These are phyloP conservation scores for Heliconius melpomene DNA, from an alignment of 1,140 invertebrate genomes.

Conservation along the genomic window DNA sequence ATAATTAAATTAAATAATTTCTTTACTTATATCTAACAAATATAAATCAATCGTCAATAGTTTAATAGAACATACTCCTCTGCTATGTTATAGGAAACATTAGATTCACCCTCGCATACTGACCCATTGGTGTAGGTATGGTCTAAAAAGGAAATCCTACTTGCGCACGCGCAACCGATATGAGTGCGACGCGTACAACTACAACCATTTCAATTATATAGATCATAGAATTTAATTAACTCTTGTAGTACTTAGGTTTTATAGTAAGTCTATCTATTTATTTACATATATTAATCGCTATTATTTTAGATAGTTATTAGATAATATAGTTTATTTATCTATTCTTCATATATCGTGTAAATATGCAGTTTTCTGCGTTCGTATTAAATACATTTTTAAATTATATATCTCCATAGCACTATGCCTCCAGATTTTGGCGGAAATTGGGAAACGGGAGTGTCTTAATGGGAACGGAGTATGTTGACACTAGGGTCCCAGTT, in stretches of 20 bases:
- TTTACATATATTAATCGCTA: background rate
- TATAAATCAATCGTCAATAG: slow-evolving; percentile 6
- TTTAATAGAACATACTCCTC: background rate
- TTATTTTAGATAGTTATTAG: background rate
- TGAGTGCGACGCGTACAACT: slow-evolving; percentile 54
- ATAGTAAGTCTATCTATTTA: background rate
- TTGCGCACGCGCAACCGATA: slow-evolving; percentile 67
- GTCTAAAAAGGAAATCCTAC: slow-evolving; percentile 79
- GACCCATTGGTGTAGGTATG: slow-evolving; percentile 69
- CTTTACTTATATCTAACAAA: background rate
- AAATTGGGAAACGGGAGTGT: too few relatives aligned
- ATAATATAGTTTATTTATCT: too few relatives aligned
- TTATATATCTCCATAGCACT: too few relatives aligned
- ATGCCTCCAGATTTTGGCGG: too few relatives aligned
- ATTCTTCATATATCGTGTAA: too few relatives aligned
- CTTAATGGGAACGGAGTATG: too few relatives aligned
- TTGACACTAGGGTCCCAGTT: too few relatives aligned
- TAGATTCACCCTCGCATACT: slow-evolving; percentile 62
- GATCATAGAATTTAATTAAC: slow-evolving; percentile 41
- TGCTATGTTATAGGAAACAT: slow-evolving; percentile 38
- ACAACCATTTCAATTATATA: slow-evolving; percentile 57
- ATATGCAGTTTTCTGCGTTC: too few relatives aligned
- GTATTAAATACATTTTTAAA: too few relatives aligned
- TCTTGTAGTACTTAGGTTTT: slow-evolving; percentile 27
- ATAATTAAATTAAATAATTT: too few relatives aligned